Base-by-base conservation (phyloP, 2,797 vertebrate genomes). In the Coranthus polyacanthus region DNA sequence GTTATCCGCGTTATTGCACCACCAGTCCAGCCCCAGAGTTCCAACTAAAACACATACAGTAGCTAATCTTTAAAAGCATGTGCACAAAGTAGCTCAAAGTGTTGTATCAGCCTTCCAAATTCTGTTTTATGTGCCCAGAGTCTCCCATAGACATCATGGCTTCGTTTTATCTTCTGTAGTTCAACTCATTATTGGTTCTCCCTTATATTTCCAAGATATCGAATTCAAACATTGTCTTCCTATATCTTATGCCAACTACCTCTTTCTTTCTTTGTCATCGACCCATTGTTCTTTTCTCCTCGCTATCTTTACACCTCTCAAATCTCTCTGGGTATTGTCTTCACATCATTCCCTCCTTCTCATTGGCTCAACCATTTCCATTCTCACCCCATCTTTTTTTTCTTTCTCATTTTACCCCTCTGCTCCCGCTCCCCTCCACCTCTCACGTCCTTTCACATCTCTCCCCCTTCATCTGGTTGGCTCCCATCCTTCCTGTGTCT, bases 381-480 rank as follows among this genome's bases (percentile, higher is more conserved):
- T 62, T 76, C 64, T 64, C 24, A 60, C 60, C 37, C 42, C 29
- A 34, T 76, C 32, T 42, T 56, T 74, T 77, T 70, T 56, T n/a
- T n/a, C n/a, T n/a, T n/a, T n/a, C n/a, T 49, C 60, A 70, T 86
- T 81, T 81, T 10, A 59, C 74, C 67, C 63, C 51, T 22, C 26
- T 63, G 53, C 73, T 49, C 64, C 34, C n/a, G 49, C 52, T 75
- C 36, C n/a, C 26, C 17, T 51, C 49, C 78, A 79, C 49, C 66
- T 66, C 57, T 65, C 26, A 34, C 42, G 72, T 81, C 75, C 75
- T 81, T 87, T 79, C 60, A 79, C 74, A 75, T 87, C 73, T 75
- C 49, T 64, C 61, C 66, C 26, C 74, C 49, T 81, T 74, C 64
- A 72, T 78, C 59, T 70, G 63, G 66, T 70, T 45, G 47, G 12